Percentiles rank a stretch among this genome's conserved stretches.
phyloP scores from a whole-genome alignment of 2,797 vertebrate genomes.

The Eutrigla gurnardus region DNA sequence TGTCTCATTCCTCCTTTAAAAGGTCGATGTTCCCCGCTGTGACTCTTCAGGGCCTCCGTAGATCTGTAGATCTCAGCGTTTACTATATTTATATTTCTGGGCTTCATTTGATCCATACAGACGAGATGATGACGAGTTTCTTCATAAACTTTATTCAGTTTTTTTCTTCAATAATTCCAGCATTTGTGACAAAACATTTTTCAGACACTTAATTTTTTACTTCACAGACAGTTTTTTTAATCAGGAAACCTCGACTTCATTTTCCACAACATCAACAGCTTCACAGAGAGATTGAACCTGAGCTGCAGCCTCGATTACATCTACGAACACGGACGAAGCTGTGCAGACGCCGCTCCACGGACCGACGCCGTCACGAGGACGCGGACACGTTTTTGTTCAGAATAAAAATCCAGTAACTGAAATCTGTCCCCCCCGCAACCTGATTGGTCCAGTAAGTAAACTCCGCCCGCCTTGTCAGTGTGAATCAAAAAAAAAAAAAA shows the following conservation, averaged over 20 bases:
- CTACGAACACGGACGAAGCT: background rate
- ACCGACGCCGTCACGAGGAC: too few relatives aligned
- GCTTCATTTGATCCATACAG: background rate
- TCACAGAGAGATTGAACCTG: conserved; percentile 1
- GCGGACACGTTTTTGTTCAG: background rate
- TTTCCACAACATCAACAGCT: conserved; percentile 6
- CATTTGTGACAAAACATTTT: conserved; percentile 43
- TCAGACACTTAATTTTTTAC: conserved; percentile 40
- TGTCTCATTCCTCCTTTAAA: too few relatives aligned
- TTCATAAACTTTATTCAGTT: conserved; percentile 50
- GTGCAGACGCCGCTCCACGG: background rate
- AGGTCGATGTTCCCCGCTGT: too few relatives aligned
- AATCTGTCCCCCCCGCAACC: conserved; percentile 39
- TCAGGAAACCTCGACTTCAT: conserved; percentile 13
- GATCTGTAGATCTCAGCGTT: too few relatives aligned
- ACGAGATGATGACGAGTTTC: background rate
- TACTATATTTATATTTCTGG: background rate
- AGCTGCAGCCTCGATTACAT: background rate
- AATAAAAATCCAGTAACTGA: conserved; percentile 27
- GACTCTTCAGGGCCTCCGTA: too few relatives aligned
- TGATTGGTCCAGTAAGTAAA: conserved; percentile 53
- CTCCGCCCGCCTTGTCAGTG: conserved; percentile 13
- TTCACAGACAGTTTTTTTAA: conserved; percentile 41
- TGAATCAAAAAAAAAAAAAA: background rate
- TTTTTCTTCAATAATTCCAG: conserved; percentile 57